Conservation (phyloP, 2,888 invertebrate species). For the Tenthredo amoena region DNA sequence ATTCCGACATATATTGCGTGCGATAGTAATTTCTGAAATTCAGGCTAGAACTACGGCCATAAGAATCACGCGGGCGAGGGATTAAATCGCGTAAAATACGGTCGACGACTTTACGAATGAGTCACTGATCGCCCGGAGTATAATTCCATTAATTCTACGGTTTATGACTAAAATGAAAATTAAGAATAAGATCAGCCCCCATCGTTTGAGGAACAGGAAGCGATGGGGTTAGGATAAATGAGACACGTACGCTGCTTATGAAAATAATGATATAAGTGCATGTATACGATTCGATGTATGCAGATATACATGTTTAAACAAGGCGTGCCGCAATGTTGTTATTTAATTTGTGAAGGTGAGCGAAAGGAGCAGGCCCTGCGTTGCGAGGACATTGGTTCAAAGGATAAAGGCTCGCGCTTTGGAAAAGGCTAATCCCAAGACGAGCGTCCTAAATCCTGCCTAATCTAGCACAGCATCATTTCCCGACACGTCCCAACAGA, state of each 20-base stretch:
- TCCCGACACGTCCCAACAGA: not conserved
- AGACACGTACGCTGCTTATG: not conserved
- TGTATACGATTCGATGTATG: not conserved
- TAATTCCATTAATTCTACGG: not conserved
- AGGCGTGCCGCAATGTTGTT: not conserved
- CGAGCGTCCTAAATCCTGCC: constrained; percentile 41
- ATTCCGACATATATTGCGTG: not conserved
- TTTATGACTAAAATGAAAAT: not conserved
- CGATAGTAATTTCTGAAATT: constrained; percentile 6
- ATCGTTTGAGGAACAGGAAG: not conserved
- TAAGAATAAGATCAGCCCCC: not conserved
- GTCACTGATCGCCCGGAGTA: not conserved
- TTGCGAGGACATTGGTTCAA: constrained; percentile 31
- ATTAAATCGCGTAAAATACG: not conserved
- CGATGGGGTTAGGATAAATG: not conserved
- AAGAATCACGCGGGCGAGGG: not conserved
- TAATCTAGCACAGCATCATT: constrained; percentile 29
- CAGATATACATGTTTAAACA: not conserved
- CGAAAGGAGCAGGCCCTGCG: not conserved
- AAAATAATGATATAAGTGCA: not conserved
- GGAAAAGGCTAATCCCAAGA: constrained; percentile 38
- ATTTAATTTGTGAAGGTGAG: constrained; percentile 22
- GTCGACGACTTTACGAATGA: not conserved
- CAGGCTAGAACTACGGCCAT: not conserved
- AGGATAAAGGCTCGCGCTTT: constrained; percentile 20